These are phyloP conservation scores for Barnardius zonarius DNA, from an alignment of 2,113 vertebrate species.

Conservation along the genomic window DNA sequence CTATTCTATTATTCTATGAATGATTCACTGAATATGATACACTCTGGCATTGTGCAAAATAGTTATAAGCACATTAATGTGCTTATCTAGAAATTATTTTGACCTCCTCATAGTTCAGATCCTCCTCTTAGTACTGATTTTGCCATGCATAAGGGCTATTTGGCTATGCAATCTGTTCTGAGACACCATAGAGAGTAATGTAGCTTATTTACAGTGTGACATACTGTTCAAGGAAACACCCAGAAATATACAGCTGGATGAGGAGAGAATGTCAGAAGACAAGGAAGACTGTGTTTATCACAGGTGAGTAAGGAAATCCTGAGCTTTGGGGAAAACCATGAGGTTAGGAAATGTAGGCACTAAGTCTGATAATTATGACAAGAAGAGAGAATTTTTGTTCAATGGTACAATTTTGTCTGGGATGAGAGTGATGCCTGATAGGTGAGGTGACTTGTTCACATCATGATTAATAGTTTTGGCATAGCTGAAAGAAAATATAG, in stretches of 20 bases:
- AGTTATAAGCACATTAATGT: not conserved
- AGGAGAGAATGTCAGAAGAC: not conserved
- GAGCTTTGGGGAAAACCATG: not conserved
- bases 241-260: not conserved
- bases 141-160: not conserved
- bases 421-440: not conserved
- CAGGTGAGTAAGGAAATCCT: not conserved
- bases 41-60: not conserved
- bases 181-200: not conserved
- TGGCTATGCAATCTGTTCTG: not conserved
- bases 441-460: not conserved
- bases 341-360: not conserved
- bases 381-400: not conserved
- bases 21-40: not conserved
- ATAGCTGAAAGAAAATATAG: not conserved
- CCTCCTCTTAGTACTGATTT: not conserved
- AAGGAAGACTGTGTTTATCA: not conserved
- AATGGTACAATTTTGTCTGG: not conserved
- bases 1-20: not conserved
- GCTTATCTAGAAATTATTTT: not conserved
- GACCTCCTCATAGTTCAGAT: not conserved
- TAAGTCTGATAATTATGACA: not conserved
- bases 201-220: not conserved
- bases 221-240: not conserved
- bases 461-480: not conserved